Evolutionary conservation across 2,113 vertebrate genomes (phyloP), one percentile per base, ranked within the genome.

Genomic region (Xenopus laevis): DNA sequence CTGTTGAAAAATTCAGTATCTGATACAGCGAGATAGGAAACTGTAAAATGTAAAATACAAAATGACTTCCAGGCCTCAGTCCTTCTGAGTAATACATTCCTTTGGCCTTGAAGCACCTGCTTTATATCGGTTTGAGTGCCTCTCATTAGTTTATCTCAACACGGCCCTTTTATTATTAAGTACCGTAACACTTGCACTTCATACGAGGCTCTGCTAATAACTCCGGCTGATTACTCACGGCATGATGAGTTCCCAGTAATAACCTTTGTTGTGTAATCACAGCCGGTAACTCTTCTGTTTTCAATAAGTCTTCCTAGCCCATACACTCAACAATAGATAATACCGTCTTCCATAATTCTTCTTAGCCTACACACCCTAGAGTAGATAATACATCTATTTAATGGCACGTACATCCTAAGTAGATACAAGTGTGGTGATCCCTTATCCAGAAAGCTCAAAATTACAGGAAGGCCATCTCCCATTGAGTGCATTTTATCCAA

Each of bases 71-170:
- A 50, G 47, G 47, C 47, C 47, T 50, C 47, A 13, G 12, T 50
- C 15, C 15, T 55, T 55, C 53, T 55, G 53, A 16, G 18, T 55
- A 60, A 60, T 23, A 20, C 58, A 60, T 27, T 60, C 18, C 9
- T 23, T 60, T 60, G 58, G 18, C 58, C 21, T 60, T 21, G 21
- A 27, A 60, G 40, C 33, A 17, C 11, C 17, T 65, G 63, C 40
- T 46, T 44, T 65, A 17, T 65, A n/a, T 40, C 17, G 20, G 33
- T 17, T 17, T 65, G 17, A 44, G 30, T 65, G 15, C 33, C 17
- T 65, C 63, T 63, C 61, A 63, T 63, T 63, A 65, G 33, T 65
- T 60, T 60, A 44, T 45, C n/a, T 17, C 15, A 44, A 18, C 63
- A 65, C 11, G 30, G 40, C 33, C 30, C 40, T 33, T 65, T 60